A percentile compares a stretch with the other conserved stretches of the same genome.
Evolutionary conservation across 1,140 invertebrate species (phyloP).

Genomic region (Drosophila murphyi): DNA sequence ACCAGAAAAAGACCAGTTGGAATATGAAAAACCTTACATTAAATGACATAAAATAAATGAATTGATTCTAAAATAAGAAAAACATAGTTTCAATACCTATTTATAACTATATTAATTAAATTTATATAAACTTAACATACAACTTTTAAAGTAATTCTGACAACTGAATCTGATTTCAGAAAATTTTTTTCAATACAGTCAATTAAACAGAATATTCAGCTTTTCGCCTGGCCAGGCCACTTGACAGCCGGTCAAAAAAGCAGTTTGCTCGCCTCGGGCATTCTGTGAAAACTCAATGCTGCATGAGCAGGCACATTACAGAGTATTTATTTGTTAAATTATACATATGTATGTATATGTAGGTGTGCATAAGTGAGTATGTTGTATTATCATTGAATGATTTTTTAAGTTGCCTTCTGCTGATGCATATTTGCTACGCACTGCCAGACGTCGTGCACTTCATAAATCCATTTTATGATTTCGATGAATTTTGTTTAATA

Average conservation of each 20-base stretch:
- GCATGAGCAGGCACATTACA: constrained; percentile 4
- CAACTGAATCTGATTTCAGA: too few relatives aligned
- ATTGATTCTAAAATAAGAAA: too few relatives aligned
- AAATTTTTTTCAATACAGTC: neutral
- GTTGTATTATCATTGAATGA: constrained; percentile 28
- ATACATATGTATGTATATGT: neutral
- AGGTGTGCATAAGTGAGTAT: neutral
- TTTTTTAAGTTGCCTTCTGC: constrained; percentile 47
- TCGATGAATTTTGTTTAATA: constrained; percentile 72
- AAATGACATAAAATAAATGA: too few relatives aligned
- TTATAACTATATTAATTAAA: too few relatives aligned
- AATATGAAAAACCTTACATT: too few relatives aligned
- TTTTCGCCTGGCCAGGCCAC: neutral
- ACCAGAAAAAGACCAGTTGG: too few relatives aligned
- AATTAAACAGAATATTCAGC: neutral
- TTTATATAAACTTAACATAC: too few relatives aligned
- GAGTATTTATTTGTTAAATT: constrained; percentile 17
- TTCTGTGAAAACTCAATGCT: neutral
- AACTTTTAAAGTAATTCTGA: too few relatives aligned
- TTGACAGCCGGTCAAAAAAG: too few relatives aligned
- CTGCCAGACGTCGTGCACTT: constrained; percentile 35
- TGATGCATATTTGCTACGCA: constrained; percentile 32
- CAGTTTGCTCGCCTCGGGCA: neutral
- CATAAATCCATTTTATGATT: constrained; percentile 76
- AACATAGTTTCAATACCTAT: too few relatives aligned